Evolutionary conservation across 2,113 vertebrate species (phyloP).

Genomic region (Abramis brama): DNA sequence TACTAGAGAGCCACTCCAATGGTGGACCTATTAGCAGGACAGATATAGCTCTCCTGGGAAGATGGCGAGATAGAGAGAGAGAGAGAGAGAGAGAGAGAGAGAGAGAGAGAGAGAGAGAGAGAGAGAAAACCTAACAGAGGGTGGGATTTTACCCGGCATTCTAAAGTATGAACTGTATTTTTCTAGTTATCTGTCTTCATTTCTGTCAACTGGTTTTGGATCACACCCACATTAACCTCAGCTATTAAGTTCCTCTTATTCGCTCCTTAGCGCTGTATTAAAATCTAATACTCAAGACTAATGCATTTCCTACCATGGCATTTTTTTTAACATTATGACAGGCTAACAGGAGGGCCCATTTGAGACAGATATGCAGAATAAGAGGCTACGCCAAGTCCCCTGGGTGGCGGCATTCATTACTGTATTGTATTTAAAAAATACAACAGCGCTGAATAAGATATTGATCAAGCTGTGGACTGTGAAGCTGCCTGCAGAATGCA

Average conservation of each 20-base stretch:
- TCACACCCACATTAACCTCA: conserved; percentile 41
- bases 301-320: conserved; percentile 30
- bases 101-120: conserved; percentile 2
- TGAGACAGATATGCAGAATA: conserved; percentile 39
- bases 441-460: conserved; percentile 21
- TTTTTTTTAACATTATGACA: conserved; percentile 31
- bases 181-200: conserved; percentile 32
- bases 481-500: conserved; percentile 4
- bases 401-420: conserved; percentile 25
- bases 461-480: conserved; percentile 27
- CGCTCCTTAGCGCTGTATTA: conserved; percentile 38
- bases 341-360: conserved; percentile 9
- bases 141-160: neutral
- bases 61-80: neutral
- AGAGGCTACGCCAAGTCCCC: conserved; percentile 29
- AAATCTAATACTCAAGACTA: conserved; percentile 39
- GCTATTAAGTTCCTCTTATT: conserved; percentile 41
- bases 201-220: conserved; percentile 36
- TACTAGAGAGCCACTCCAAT: conserved; percentile 53
- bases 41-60: conserved; percentile 65
- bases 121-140: neutral
- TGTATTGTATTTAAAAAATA: conserved; percentile 39
- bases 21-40: conserved; percentile 67
- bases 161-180: conserved; percentile 1
- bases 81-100: neutral